Conservation (phyloP, 2,888 invertebrate species). For the Sabatieria punctata region DNA sequence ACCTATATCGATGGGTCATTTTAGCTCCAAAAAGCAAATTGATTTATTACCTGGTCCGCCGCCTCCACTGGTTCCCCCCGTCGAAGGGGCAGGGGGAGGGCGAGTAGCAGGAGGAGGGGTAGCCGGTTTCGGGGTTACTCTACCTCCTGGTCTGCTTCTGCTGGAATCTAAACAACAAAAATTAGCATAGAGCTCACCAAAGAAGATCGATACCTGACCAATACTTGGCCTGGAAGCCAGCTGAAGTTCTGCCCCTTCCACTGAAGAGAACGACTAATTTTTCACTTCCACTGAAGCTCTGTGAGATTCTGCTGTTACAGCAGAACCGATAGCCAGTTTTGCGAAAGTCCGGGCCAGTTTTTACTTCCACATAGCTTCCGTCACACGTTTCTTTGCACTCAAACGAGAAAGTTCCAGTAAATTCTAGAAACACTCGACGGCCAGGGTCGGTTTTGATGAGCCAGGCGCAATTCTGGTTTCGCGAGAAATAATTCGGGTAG, state of each 20-base stretch:
- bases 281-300: slow-evolving; percentile 17
- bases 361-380: slow-evolving; percentile 14
- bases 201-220: slow-evolving; percentile 19
- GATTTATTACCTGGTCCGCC: no score
- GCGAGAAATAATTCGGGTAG: slow-evolving; percentile 13
- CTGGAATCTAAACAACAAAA: neutral
- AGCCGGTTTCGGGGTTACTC: neutral
- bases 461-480: slow-evolving; percentile 23
- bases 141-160: neutral
- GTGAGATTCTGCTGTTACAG: slow-evolving; percentile 15
- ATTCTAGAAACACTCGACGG: slow-evolving; percentile 18
- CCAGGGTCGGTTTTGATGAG: slow-evolving; percentile 16
- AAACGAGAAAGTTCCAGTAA: slow-evolving; percentile 15
- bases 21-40: no score
- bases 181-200: no score
- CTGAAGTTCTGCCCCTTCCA: slow-evolving; percentile 12
- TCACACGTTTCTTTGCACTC: slow-evolving; percentile 7
- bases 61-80: no score
- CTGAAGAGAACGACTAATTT: slow-evolving; percentile 24
- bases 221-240: slow-evolving; percentile 15
- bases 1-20: no score
- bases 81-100: neutral
- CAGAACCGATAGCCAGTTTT: slow-evolving; percentile 16
- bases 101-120: neutral
- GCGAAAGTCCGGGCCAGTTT: slow-evolving; percentile 21